Evolutionary conservation across 2,888 invertebrate species (phyloP), one percentile per base, ranked within the genome.

Genomic region (Drosophila percnosoma): DNA sequence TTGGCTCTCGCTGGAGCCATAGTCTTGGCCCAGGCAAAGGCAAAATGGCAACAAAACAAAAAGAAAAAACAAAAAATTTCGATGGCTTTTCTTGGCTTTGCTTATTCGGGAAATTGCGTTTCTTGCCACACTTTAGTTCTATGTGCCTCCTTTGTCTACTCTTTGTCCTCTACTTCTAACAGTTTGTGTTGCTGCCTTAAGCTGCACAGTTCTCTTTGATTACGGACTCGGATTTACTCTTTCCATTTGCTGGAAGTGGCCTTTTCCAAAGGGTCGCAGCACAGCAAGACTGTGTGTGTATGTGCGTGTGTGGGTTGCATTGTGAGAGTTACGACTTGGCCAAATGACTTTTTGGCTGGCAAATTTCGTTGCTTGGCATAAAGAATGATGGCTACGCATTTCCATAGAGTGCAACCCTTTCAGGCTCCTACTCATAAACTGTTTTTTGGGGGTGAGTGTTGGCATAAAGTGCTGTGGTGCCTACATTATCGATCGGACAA

Each of bases 61-160:
- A 53, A 27, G 31, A 29, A 34, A 49, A 27, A 2, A 49, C 15
- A 21, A 63, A 53, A 71, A 51, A 55, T 52, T 52, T 57, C 62
- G 65, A 55, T 73, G 66, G 81, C 68, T 79, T 89, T 89, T 79
- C 82, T 86, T 86, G 82, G 69, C 80, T 75, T 61, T 66, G 76
- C 78, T 78, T 79, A 82, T 73, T 38, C 13, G 60, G 67, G 72
- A 70, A 88, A 88, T 88, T 88, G 87, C 83, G 83, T 88, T 82
- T 55, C 64, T 68, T 78, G 67, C 65, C 75, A 51, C 62, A 64
- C 49, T 70, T 67, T 51, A 53, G 62, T 68, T 68, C 45, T 38
- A 40, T 64, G 49, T 29, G 53, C 45, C 45, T 24, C 45, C 45
- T 49, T 48, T 59, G 24, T 31, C 38, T 27, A 29, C 60, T 53